These are phyloP conservation scores for Natrix natrix DNA, from an alignment of 2,797 vertebrate genomes.

Conservation along the genomic window DNA sequence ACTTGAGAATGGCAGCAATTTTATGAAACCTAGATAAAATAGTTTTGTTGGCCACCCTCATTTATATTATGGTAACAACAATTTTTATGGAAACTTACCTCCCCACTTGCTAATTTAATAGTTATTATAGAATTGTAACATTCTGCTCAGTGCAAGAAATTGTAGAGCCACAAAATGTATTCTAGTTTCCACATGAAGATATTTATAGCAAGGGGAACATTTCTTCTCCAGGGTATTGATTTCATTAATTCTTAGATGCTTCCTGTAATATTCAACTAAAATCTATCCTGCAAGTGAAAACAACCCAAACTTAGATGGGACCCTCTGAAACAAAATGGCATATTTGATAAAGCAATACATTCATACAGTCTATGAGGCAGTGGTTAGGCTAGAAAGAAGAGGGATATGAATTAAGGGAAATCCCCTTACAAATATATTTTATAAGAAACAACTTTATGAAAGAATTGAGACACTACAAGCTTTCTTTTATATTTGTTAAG, in stretches of 20 bases:
- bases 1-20: constrained; percentile 1
- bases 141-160: background rate
- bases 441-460: background rate
- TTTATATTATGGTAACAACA: background rate
- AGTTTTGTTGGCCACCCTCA: background rate
- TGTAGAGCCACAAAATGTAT: background rate
- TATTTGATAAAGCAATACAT: background rate
- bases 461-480: background rate
- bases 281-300: background rate
- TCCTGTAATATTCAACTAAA: background rate
- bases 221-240: background rate
- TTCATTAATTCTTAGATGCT: background rate
- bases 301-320: background rate
- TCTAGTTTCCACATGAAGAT: background rate
- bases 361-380: background rate
- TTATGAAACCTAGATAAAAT: background rate
- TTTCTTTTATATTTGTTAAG: background rate
- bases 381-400: background rate
- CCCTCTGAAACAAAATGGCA: background rate
- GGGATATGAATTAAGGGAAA: background rate
- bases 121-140: background rate
- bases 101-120: background rate
- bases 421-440: background rate
- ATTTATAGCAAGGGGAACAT: background rate
- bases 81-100: background rate